These are phyloP conservation scores for Perca flavescens DNA, from an alignment of 2,113 vertebrate genomes.

Conservation along the genomic window DNA sequence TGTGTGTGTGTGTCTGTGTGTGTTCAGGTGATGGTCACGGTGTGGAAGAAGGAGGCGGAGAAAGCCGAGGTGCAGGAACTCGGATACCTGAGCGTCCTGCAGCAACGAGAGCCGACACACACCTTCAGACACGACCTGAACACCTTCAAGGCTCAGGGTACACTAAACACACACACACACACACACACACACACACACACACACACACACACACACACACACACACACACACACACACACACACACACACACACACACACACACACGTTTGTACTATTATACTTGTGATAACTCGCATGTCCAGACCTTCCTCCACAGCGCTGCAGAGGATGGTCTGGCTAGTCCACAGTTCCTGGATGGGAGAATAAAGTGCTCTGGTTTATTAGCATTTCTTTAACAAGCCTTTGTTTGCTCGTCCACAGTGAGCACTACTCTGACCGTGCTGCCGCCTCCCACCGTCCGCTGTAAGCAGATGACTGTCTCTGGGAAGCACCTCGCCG, in stretches of 20 bases:
- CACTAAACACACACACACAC: slow-evolving; percentile 2
- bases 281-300: no score
- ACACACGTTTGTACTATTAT: no score
- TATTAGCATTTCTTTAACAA: no score
- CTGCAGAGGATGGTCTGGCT: no score
- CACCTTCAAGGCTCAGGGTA: slow-evolving; percentile 93
- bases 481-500: slow-evolving; percentile 88
- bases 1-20: background rate
- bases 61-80: slow-evolving; percentile 88
- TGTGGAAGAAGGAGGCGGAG: slow-evolving; percentile 91
- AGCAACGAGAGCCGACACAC: slow-evolving; percentile 88
- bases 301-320: no score
- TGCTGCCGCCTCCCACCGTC: slow-evolving; percentile 89
- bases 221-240: no score
- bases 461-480: slow-evolving; percentile 92
- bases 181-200: background rate
- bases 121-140: slow-evolving; percentile 91
- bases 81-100: slow-evolving; percentile 90
- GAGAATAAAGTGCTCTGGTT: no score
- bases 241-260: no score
- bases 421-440: slow-evolving; percentile 92
- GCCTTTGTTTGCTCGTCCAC: background rate
- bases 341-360: no score
- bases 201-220: background rate
- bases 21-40: slow-evolving; percentile 90